Evolutionary conservation across 2,888 invertebrate species (phyloP).

Genomic region (Papilio demoleus): DNA sequence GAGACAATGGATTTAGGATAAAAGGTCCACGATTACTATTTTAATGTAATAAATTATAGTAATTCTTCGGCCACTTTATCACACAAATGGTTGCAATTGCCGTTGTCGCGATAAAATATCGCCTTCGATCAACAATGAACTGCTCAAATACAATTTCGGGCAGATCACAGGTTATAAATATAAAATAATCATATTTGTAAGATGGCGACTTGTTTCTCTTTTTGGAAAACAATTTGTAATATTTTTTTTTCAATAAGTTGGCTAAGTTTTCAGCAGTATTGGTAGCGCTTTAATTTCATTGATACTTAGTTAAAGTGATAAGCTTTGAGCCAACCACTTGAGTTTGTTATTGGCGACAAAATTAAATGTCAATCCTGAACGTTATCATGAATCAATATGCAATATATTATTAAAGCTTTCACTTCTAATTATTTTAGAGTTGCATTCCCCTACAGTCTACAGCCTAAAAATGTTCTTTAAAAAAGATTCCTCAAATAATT

Average conservation of each 20-base stretch:
- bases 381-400: conserved; percentile 22
- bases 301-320: conserved; percentile 9
- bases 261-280: background rate
- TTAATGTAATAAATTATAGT: background rate
- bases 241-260: background rate
- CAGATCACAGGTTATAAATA: too few relatives aligned
- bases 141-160: too few relatives aligned
- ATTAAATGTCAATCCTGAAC: conserved; percentile 24
- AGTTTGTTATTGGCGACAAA: conserved; percentile 20
- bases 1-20: background rate
- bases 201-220: too few relatives aligned
- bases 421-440: background rate
- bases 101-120: too few relatives aligned
- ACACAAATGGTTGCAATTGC: too few relatives aligned
- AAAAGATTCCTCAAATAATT: background rate
- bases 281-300: background rate
- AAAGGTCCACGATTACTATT: background rate
- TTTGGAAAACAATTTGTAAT: background rate
- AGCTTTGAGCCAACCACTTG: conserved; percentile 12
- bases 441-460: background rate
- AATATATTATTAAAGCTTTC: background rate
- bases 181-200: too few relatives aligned
- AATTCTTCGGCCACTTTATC: too few relatives aligned
- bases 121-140: too few relatives aligned
- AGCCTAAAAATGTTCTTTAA: conserved; percentile 14